Evolutionary conservation across 1,140 invertebrate genomes (phyloP).

Genomic region (Probaryconus sp.): DNA sequence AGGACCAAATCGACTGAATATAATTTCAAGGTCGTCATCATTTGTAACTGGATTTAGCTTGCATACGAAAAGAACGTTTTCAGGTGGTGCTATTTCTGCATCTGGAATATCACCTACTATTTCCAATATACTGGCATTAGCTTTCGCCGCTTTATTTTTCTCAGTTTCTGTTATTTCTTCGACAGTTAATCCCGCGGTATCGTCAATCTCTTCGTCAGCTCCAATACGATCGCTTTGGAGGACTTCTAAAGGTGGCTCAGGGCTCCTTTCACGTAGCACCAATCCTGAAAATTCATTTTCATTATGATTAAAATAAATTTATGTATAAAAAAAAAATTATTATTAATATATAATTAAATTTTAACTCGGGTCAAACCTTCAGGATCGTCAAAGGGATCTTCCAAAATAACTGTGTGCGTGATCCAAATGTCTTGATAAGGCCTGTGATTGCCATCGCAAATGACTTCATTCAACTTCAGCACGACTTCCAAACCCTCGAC

Average conservation of each 20-base stretch:
- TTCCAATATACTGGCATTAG: constrained; percentile 97
- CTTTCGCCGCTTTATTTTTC: constrained; percentile 95
- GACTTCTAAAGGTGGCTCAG: constrained; percentile 90
- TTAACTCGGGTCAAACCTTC: constrained; percentile 84
- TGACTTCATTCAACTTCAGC: constrained; percentile 93
- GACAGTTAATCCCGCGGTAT: constrained; percentile 88
- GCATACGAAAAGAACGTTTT: constrained; percentile 99
- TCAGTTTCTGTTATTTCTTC: constrained; percentile 93
- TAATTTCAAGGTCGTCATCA: constrained; percentile 98
- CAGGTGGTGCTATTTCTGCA: constrained; percentile 97
- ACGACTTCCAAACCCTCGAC: constrained; percentile 95
- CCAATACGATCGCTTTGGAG: constrained; percentile 91
- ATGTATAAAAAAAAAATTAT: neutral
- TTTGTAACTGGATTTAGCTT: constrained; percentile 99
- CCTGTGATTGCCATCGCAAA: constrained; percentile 93
- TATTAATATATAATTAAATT: too few relatives aligned
- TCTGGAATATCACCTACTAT: constrained; percentile 99
- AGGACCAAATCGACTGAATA: constrained; percentile 97
- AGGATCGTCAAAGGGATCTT: constrained; percentile 97
- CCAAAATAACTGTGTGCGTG: constrained; percentile 96
- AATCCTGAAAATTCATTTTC: constrained; percentile 77
- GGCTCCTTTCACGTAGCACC: constrained; percentile 88
- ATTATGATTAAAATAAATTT: too few relatives aligned
- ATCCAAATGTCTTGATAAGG: constrained; percentile 98
- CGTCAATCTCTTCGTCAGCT: constrained; percentile 96